phyloP scores from a whole-genome alignment of 1,140 invertebrate genomes.

The Platorchestia sp. region DNA sequence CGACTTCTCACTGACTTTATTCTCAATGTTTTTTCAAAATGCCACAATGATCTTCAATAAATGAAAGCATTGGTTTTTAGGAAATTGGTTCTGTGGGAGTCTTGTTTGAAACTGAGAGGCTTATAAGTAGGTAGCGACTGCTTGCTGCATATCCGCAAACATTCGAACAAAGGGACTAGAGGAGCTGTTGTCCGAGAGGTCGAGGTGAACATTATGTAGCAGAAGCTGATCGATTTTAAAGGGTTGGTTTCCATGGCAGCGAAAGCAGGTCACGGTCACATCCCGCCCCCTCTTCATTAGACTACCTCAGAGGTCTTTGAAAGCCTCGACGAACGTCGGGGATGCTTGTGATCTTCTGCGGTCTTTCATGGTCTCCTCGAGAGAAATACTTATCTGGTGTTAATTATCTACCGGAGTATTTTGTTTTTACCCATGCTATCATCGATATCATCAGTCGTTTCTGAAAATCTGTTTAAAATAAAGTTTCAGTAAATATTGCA shows the following conservation, averaged over 20 bases:
- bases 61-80: not conserved
- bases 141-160: not conserved
- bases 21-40: not conserved
- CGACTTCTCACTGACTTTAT: not conserved
- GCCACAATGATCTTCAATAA: not conserved
- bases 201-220: conserved; percentile 21
- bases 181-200: not conserved
- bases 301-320: not conserved
- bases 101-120: not conserved
- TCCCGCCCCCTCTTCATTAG: not conserved
- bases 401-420: too few species aligned
- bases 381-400: not conserved
- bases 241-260: conserved; percentile 48
- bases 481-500: too few species aligned
- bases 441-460: too few species aligned
- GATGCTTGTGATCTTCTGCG: not conserved
- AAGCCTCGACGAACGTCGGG: not conserved
- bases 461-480: too few species aligned
- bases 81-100: not conserved
- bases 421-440: too few species aligned
- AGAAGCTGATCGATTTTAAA: conserved; percentile 44
- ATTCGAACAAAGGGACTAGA: not conserved
- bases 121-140: not conserved
- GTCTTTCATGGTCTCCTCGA: not conserved
- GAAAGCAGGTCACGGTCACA: conserved; percentile 48